Evolutionary conservation across 1,140 invertebrate genomes (phyloP), one percentile per base, ranked within the genome.

Genomic region (Drosophila truncata): DNA sequence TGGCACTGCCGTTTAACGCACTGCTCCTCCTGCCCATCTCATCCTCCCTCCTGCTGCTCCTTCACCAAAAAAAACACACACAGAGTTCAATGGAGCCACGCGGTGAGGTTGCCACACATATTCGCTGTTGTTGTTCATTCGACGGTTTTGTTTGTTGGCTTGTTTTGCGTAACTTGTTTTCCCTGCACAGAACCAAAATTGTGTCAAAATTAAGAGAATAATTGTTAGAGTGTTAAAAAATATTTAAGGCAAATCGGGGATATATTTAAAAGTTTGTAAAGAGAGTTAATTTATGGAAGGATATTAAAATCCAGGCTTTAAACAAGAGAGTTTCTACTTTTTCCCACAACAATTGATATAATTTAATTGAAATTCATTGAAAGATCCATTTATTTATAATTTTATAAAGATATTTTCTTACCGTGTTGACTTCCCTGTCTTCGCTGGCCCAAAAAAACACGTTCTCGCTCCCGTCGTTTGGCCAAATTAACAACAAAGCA

Each of bases 401-500:
- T 54, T 54, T 4, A n/a, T 23, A 0, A 25, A 14, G 6, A 0
- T 0, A 6, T n/a, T 54, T 54, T 55, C 31, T 42, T 31, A 10
- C 52, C 42, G 52, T 55, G 52, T 42, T 42, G 44, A 11, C 61
- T 75, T 69, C 55, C 73, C 73, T 39, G 50, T 27, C 54, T 27
- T 41, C 44, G 13, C 31, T 33, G 58, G 31, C 41, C 63, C 63
- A 61, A 75, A 59, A 64, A 73, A 66, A 77, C 76, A 78, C 67
- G 76, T 78, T 79, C 66, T 78, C 37, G 76, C 66, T 79, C 76
- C 76, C 76, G 75, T 77, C 73, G 44, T 55, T 60, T 78, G 67
- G 65, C 65, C 76, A 78, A 77, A 77, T 76, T 67, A 76, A 67
- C 60, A 67, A 77, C 35, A 72, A 47, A 59, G 41, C 62, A 52